These are phyloP conservation scores for Gallinago solitaria DNA, from an alignment of 2,797 vertebrate species.

Conservation along the genomic window DNA sequence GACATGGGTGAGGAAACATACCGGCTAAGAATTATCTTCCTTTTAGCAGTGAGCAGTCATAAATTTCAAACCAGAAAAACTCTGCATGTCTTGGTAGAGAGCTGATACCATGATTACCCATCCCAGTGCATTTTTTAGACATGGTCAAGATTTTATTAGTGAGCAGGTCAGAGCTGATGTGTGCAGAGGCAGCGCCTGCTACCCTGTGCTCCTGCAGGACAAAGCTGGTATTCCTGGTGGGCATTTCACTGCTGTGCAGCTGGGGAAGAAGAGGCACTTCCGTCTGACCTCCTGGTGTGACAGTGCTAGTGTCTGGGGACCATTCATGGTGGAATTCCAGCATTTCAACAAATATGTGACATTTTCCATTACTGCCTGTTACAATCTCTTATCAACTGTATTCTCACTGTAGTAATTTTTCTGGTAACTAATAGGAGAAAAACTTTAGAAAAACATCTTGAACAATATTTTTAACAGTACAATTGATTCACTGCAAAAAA, in stretches of 20 bases:
- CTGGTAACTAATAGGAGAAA: neutral
- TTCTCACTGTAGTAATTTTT: neutral
- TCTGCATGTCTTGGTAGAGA: neutral
- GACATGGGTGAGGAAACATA: neutral
- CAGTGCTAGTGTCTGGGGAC: neutral
- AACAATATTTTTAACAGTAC: neutral
- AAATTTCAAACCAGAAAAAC: neutral
- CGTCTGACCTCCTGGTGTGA: neutral
- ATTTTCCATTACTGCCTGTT: neutral
- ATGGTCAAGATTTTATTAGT: neutral
- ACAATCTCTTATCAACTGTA: neutral
- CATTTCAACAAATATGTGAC: neutral
- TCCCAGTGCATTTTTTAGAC: neutral
- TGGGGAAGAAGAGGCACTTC: neutral
- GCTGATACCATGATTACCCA: accelerated
- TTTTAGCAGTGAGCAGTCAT: neutral
- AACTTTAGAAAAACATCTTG: constrained; percentile 3
- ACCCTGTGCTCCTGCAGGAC: neutral
- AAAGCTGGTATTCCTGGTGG: accelerated
- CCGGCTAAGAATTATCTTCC: neutral
- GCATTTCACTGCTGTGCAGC: neutral
- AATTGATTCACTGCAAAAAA: neutral
- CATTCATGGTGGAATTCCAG: neutral
- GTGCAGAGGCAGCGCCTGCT: neutral
- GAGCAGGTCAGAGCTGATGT: neutral